Percentiles rank a stretch among this genome's conserved stretches.
Conservation (phyloP, 2,888 invertebrate genomes). For the Omphaloscelis lunosa region DNA sequence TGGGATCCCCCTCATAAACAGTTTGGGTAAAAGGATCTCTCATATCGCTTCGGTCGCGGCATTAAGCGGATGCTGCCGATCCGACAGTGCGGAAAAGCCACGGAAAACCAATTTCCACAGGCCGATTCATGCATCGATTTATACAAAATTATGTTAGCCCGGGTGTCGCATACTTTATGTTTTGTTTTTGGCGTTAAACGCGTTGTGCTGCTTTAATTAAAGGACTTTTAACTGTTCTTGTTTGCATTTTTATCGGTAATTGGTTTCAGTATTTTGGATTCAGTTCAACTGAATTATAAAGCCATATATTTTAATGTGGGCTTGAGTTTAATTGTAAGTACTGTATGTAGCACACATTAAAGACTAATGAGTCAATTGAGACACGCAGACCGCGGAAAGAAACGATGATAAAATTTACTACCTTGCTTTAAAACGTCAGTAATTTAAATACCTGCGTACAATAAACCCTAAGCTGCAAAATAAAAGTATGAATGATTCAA, state of each 20-base stretch:
- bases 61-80: constrained; percentile 75
- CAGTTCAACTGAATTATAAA: constrained; percentile 22
- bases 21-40: constrained; percentile 76
- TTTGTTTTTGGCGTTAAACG: constrained; percentile 59
- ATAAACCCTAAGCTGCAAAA: constrained; percentile 51
- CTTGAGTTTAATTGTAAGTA: constrained; percentile 42
- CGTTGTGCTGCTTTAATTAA: constrained; percentile 60
- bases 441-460: constrained; percentile 60
- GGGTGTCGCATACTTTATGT: constrained; percentile 62
- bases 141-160: constrained; percentile 66
- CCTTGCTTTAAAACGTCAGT: constrained; percentile 41
- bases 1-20: constrained; percentile 79
- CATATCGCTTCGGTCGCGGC: constrained; percentile 74
- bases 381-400: constrained; percentile 29
- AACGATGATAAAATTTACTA: constrained; percentile 37
- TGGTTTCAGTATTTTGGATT: constrained; percentile 35
- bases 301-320: constrained; percentile 35
- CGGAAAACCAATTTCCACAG: constrained; percentile 78
- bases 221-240: constrained; percentile 40
- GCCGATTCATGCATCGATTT: constrained; percentile 66
- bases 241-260: constrained; percentile 48
- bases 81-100: constrained; percentile 77
- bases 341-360: constrained; percentile 30
- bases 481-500: constrained; percentile 61
- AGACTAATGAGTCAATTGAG: constrained; percentile 55